A percentile compares a stretch with the other conserved stretches of the same genome.
Conservation (phyloP, 2,797 vertebrate genomes). For the Hoplostethus atlanticus region DNA sequence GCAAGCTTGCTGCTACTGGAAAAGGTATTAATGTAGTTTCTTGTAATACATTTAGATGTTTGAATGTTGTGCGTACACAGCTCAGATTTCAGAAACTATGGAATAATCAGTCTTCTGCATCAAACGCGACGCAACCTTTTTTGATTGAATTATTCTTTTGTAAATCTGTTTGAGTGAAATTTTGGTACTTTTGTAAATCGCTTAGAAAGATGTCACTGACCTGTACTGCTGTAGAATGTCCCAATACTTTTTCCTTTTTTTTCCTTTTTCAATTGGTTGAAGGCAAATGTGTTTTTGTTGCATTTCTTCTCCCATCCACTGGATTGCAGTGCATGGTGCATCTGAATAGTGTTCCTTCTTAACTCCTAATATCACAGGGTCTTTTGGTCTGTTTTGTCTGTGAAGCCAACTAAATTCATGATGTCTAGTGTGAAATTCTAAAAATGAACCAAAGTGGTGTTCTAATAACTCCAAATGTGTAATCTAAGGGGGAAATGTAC, state of each 20-base stretch:
- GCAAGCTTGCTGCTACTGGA: slow-evolving; percentile 79
- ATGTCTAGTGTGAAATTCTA: slow-evolving; percentile 73
- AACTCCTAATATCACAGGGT: slow-evolving; percentile 58
- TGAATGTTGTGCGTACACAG: slow-evolving; percentile 79
- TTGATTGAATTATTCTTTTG: slow-evolving; percentile 58
- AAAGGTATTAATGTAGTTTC: slow-evolving; percentile 77
- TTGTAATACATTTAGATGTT: slow-evolving; percentile 78
- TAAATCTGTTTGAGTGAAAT: slow-evolving; percentile 52
- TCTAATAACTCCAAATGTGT: slow-evolving; percentile 70
- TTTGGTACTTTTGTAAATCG: slow-evolving; percentile 70
- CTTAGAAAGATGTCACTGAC: slow-evolving; percentile 73
- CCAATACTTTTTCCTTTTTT: slow-evolving; percentile 2
- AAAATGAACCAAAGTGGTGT: slow-evolving; percentile 84
- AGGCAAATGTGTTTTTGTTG: slow-evolving; percentile 43
- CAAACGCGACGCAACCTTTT: slow-evolving; percentile 51
- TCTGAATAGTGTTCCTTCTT: slow-evolving; percentile 48
- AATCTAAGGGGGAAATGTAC: slow-evolving; percentile 53
- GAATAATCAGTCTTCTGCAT: slow-evolving; percentile 56
- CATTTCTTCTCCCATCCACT: slow-evolving; percentile 36
- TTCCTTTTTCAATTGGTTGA: slow-evolving; percentile 30
- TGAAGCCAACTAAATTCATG: slow-evolving; percentile 65
- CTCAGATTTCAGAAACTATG: slow-evolving; percentile 66
- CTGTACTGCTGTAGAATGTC: slow-evolving; percentile 68
- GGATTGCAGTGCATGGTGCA: slow-evolving; percentile 60
- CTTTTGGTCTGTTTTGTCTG: slow-evolving; percentile 50